These are phyloP conservation scores for Spisula subtruncata DNA, from an alignment of 2,888 invertebrate genomes.

Conservation along the genomic window DNA sequence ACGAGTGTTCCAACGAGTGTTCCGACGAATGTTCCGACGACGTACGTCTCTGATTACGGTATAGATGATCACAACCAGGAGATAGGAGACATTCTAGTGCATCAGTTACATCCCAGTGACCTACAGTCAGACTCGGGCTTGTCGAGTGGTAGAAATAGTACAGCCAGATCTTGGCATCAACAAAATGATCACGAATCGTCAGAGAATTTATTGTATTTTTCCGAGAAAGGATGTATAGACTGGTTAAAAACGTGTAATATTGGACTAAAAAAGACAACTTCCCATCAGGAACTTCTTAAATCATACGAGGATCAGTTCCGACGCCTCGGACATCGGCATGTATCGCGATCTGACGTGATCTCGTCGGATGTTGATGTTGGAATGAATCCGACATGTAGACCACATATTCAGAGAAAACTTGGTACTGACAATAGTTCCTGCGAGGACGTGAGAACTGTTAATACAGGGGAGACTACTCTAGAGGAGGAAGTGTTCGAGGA, in stretches of 20 bases:
- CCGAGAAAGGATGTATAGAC: conserved; percentile 65
- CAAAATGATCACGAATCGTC: conserved; percentile 44
- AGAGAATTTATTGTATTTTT: conserved; percentile 49
- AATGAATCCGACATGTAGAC: conserved; percentile 55
- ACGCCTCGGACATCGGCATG: background rate
- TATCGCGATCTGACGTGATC: background rate
- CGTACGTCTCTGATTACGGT: conserved; percentile 10
- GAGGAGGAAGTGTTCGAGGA: conserved; percentile 72
- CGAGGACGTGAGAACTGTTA: conserved; percentile 54
- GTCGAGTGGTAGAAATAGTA: conserved; percentile 48
- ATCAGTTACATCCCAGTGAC: conserved; percentile 13
- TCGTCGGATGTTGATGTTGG: conserved; percentile 30
- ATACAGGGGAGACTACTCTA: conserved; percentile 62
- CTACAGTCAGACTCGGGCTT: conserved; percentile 26
- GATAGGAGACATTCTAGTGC: conserved; percentile 47
- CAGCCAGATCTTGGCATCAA: conserved; percentile 53
- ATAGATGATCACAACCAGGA: conserved; percentile 53
- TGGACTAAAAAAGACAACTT: conserved; percentile 21
- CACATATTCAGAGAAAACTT: conserved; percentile 64
- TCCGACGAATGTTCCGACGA: background rate
- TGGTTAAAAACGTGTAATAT: conserved; percentile 57
- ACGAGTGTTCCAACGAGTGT: background rate
- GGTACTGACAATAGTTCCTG: conserved; percentile 64
- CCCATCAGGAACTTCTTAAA: conserved; percentile 33
- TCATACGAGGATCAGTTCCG: conserved; percentile 40